These are phyloP conservation scores for Heliothis virescens DNA, from an alignment of 1,140 invertebrate genomes.

Conservation along the genomic window DNA sequence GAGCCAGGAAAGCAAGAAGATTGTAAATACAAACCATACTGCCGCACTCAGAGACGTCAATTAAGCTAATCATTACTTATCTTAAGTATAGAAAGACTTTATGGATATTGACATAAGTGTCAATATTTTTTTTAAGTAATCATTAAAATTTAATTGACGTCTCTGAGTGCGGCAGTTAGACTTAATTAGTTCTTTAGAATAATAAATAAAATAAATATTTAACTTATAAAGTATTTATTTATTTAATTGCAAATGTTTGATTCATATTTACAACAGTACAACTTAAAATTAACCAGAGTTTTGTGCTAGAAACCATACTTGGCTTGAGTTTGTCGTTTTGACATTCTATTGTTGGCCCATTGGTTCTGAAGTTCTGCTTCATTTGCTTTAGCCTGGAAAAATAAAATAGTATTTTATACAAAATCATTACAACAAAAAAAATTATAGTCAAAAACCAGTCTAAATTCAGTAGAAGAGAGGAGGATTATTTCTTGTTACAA, in stretches of 20 bases:
- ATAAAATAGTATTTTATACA: conserved; percentile 50
- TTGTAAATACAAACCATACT: conserved; percentile 85
- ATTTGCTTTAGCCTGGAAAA: conserved; percentile 94
- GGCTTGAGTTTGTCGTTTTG: conserved; percentile 93
- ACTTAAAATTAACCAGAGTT: not conserved
- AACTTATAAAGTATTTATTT: conserved; percentile 44
- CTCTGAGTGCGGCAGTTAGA: too few relatives aligned
- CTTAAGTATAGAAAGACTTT: too few relatives aligned
- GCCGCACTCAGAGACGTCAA: too few relatives aligned
- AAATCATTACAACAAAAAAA: too few relatives aligned
- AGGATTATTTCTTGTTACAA: too few relatives aligned
- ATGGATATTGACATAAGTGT: too few relatives aligned
- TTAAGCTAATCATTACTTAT: too few relatives aligned
- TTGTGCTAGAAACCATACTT: conserved; percentile 93
- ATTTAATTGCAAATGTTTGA: conserved; percentile 40
- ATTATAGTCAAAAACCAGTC: too few relatives aligned
- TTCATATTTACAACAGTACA: conserved; percentile 20
- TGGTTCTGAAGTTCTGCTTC: conserved; percentile 97
- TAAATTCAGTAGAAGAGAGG: too few relatives aligned
- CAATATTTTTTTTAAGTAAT: too few relatives aligned
- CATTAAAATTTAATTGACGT: too few relatives aligned
- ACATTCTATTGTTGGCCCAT: conserved; percentile 95
- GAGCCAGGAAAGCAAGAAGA: conserved; percentile 91
- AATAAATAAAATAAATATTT: conserved; percentile 44
- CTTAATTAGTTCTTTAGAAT: conserved; percentile 33